phyloP scores from a whole-genome alignment of 2,888 invertebrate genomes.

The Lymantria dispar region DNA sequence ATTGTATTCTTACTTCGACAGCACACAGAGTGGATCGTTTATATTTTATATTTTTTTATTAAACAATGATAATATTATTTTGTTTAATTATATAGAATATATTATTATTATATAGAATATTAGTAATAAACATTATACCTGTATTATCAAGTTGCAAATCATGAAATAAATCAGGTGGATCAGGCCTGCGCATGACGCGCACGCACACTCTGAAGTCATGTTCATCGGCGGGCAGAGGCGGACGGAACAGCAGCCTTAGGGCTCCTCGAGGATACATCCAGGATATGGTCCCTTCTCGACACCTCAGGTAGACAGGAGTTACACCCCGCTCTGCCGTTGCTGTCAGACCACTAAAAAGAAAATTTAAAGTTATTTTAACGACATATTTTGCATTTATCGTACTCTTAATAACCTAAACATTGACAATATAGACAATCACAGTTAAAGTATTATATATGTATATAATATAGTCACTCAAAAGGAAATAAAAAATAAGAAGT shows the following conservation, averaged over 20 bases:
- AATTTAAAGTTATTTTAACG: not conserved
- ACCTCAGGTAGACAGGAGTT: constrained; percentile 89
- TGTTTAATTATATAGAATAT: too few species aligned
- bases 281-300: constrained; percentile 86
- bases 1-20: too few species aligned
- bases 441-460: too few species aligned
- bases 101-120: too few species aligned
- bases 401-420: too few species aligned
- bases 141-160: constrained; percentile 57
- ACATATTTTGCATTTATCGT: too few species aligned
- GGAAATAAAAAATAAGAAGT: too few species aligned
- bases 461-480: too few species aligned
- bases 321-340: constrained; percentile 83
- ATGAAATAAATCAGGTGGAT: constrained; percentile 83
- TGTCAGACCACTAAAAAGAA: constrained; percentile 81
- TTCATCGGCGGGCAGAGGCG: constrained; percentile 82
- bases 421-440: too few species aligned
- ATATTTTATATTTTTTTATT: too few species aligned
- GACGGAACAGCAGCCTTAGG: constrained; percentile 85
- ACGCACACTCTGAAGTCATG: constrained; percentile 88
- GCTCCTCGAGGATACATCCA: constrained; percentile 91
- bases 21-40: too few species aligned
- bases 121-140: constrained; percentile 38
- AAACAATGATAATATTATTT: not conserved
- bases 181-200: constrained; percentile 78